Conservation (phyloP, 2,113 vertebrate species). For the Ophthalmotilapia sp. region DNA sequence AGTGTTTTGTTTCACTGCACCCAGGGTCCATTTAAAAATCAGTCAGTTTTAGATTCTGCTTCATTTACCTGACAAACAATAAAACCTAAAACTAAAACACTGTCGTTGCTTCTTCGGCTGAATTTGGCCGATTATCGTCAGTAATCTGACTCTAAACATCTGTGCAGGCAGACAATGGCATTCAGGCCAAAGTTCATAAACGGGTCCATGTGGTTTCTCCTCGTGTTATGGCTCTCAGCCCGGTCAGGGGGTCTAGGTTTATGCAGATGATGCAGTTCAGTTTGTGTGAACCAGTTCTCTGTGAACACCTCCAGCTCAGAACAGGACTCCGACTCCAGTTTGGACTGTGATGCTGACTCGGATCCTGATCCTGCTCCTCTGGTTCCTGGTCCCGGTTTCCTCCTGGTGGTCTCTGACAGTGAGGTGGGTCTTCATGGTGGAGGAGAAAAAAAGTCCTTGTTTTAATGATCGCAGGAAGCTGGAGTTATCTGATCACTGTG, state of each 20-base stretch:
- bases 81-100: neutral
- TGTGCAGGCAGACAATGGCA: neutral
- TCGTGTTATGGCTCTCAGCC: neutral
- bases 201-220: neutral
- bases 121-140: neutral
- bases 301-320: neutral
- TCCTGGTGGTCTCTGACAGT: slow-evolving; percentile 33
- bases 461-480: neutral
- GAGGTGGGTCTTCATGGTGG: slow-evolving; percentile 9
- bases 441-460: neutral
- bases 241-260: neutral
- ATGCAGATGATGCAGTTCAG: neutral
- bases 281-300: neutral
- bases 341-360: neutral
- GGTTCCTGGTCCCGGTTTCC: slow-evolving; percentile 38
- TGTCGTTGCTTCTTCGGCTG: neutral
- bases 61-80: neutral
- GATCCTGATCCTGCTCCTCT: neutral
- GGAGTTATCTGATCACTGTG: neutral
- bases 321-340: neutral
- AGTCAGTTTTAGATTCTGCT: neutral
- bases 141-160: neutral
- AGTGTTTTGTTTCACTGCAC: neutral
- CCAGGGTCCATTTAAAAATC: neutral
- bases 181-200: neutral